phyloP scores from a whole-genome alignment of 2,797 vertebrate genomes.

The Astyanax mexicanus region DNA sequence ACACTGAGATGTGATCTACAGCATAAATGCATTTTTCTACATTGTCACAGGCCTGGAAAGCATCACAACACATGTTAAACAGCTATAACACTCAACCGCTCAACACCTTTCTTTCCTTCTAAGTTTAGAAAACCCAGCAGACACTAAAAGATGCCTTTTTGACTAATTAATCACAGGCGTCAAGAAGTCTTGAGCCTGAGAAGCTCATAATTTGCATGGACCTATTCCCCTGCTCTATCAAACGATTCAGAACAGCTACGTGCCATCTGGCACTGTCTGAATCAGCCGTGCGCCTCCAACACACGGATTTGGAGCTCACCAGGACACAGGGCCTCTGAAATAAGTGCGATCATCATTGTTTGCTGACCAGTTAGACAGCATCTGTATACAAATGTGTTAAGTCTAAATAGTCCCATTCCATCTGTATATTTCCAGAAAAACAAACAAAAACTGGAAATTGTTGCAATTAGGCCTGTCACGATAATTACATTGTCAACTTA shows the following conservation, averaged over 20 bases:
- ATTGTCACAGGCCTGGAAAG: neutral
- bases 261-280: slow-evolving; percentile 36
- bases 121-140: neutral
- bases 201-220: neutral
- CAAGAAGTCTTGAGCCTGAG: neutral
- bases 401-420: too few species aligned
- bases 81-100: neutral
- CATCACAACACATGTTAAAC: neutral
- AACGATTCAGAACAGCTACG: slow-evolving; percentile 24
- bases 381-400: neutral
- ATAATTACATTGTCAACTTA: too few species aligned
- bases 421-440: neutral
- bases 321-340: neutral
- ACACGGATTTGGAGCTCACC: neutral
- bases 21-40: too few species aligned
- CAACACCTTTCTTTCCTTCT: neutral
- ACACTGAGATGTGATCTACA: too few species aligned
- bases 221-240: slow-evolving; percentile 18
- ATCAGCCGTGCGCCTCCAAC: slow-evolving; percentile 20
- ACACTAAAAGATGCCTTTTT: slow-evolving; percentile 7
- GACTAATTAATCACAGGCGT: slow-evolving; percentile 51
- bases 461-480: too few species aligned
- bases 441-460: too few species aligned
- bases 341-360: neutral
- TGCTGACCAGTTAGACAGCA: neutral